Base-by-base conservation (phyloP, 2,888 invertebrate species). In the Augochlorella aurata region DNA sequence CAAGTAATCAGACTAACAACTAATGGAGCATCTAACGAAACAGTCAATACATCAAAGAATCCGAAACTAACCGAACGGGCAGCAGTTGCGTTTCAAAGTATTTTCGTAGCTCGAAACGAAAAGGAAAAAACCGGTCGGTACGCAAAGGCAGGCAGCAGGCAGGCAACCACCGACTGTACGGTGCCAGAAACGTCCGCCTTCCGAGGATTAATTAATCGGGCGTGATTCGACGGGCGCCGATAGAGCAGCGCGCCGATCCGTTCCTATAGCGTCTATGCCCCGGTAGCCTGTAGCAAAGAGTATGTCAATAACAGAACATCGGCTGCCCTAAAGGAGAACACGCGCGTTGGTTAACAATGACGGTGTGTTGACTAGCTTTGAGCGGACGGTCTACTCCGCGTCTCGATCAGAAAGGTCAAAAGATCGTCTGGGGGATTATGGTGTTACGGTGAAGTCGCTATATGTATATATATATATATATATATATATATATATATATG, bases 221-320 rank as follows among this genome's bases (percentile, higher is more conserved):
- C 52, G 49, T 16, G 50, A 29, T 73, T 66, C 69, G 73, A 69
- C 67, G 45, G 70, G 29, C 61, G 16, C 9, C 29, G 29, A 61
- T 61, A 61, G 58, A 61, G 58, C 58, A 61, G 24, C 58, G 58
- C 24, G 21, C 24, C 14, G 58, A 24, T 58, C 61, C 16, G 24
- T 61, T 29, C 61, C 24, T 24, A 8, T 61, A 45, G 18, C 63
- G 29, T 79, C 69, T 69, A 69, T 73, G 66, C 67, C 9, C 38
- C n/a, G 63, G 29, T 58, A 58, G n/a, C 3, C 65, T 16, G 61
- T n/a, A 18, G 61, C 61, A 58, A 75, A 69, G 72, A 67, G 79
- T 75, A 74, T 79, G 84, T 84, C 86, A 77, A 87, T 86, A 86
- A 75, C 84, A 81, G 82, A 73, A 68, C 75, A 52, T 54, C 58